Percentiles rank a stretch among this genome's conserved stretches.
These are phyloP conservation scores for Phocoena sinus DNA, from an alignment of 2,113 vertebrate species.

Conservation along the genomic window DNA sequence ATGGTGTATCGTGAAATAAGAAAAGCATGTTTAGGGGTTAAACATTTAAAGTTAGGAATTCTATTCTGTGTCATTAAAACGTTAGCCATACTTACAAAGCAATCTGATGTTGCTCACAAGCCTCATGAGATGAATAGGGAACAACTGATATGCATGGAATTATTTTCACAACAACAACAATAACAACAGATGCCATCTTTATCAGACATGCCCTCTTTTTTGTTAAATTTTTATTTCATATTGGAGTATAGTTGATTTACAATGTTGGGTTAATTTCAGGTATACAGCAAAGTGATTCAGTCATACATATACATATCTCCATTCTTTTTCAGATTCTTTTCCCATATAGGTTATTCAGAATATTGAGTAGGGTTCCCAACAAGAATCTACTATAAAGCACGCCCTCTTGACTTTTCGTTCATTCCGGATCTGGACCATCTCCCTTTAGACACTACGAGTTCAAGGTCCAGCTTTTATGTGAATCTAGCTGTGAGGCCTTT, in stretches of 20 bases:
- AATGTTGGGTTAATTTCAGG: background rate
- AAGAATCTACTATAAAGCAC: background rate
- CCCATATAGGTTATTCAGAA: background rate
- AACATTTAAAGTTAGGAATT: background rate
- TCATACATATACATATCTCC: background rate
- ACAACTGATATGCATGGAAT: background rate
- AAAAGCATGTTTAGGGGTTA: background rate
- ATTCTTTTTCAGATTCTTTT: background rate
- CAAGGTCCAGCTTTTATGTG: background rate
- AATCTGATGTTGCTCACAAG: background rate
- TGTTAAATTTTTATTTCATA: background rate
- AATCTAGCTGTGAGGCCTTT: background rate
- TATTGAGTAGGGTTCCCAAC: background rate
- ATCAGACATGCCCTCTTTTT: background rate
- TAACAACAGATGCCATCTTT: background rate
- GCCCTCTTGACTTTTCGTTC: background rate
- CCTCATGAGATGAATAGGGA: background rate
- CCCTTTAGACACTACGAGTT: background rate
- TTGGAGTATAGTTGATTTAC: background rate
- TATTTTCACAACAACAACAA: background rate
- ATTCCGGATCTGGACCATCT: background rate
- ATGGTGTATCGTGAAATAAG: background rate
- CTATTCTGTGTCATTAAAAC: background rate
- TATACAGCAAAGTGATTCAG: background rate
- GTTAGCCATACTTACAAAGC: background rate